Conservation (phyloP, 1,140 invertebrate genomes). For the Heliconius hewitsoni region DNA sequence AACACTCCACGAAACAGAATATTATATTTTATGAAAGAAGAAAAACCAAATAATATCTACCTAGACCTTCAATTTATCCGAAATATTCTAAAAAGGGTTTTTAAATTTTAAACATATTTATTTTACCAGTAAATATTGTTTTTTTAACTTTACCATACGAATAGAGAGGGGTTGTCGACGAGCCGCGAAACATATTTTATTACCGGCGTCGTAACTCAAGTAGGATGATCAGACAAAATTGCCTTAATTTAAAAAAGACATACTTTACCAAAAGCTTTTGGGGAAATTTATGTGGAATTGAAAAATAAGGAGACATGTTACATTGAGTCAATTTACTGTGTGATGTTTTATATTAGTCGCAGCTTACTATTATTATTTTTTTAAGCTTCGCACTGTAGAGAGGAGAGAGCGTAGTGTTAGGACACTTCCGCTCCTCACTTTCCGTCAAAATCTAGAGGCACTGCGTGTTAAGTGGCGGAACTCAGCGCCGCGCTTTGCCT, state of each 20-base stretch:
- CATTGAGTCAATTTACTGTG: not conserved
- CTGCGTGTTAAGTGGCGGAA: too few relatives aligned
- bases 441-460: too few relatives aligned
- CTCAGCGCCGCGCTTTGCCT: too few relatives aligned
- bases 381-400: too few relatives aligned
- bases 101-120: not conserved
- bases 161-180: conserved; percentile 9
- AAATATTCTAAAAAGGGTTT: not conserved
- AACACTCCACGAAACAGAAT: too few relatives aligned
- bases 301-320: not conserved
- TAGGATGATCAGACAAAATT: conserved; percentile 8
- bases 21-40: not conserved
- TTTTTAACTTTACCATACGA: conserved; percentile 11
- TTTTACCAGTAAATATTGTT: not conserved
- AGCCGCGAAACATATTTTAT: conserved; percentile 8
- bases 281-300: conserved; percentile 7
- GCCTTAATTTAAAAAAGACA: conserved; percentile 15
- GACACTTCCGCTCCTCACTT: too few relatives aligned
- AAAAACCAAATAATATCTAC: not conserved
- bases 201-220: conserved; percentile 11
- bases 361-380: too few relatives aligned
- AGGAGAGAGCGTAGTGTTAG: too few relatives aligned
- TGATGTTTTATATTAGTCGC: not conserved
- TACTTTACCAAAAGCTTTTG: conserved; percentile 1
- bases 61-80: not conserved